phyloP scores from a whole-genome alignment of 2,797 vertebrate genomes.

The Falco rusticolus region DNA sequence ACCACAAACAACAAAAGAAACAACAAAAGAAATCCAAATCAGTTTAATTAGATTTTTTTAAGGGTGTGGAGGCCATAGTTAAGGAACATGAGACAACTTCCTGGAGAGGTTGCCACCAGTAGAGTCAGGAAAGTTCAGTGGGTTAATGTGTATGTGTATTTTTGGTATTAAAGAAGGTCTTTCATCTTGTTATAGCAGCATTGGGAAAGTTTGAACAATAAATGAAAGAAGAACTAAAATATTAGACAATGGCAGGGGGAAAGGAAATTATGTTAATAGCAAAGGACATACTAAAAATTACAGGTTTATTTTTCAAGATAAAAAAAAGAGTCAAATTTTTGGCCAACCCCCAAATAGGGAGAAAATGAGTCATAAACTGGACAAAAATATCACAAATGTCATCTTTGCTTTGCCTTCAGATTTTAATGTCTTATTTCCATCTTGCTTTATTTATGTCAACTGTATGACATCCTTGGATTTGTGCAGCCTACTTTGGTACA shows the following conservation, averaged over 20 bases:
- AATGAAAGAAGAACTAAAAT: not conserved
- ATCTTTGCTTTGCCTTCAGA: not conserved
- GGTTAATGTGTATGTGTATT: not conserved
- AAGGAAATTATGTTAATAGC: not conserved
- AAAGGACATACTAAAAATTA: not conserved
- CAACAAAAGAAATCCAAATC: not conserved
- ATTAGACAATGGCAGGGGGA: not conserved
- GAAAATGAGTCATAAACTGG: not conserved
- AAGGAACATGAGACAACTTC: not conserved
- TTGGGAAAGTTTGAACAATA: not conserved
- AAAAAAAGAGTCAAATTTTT: not conserved
- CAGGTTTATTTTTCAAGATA: not conserved
- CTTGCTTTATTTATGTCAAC: not conserved
- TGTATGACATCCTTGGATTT: not conserved
- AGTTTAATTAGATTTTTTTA: not conserved
- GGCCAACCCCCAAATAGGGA: not conserved
- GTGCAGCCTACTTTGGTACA: not conserved
- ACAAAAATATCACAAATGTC: not conserved
- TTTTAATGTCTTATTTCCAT: not conserved
- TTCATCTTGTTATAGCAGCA: not conserved
- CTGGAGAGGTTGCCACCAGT: not conserved
- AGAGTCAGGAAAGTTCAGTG: not conserved
- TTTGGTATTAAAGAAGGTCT: not conserved
- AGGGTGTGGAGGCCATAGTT: not conserved
- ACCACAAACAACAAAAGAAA: not conserved